Conservation (phyloP, 2,888 invertebrate genomes). For the Troides oblongomaculatus region DNA sequence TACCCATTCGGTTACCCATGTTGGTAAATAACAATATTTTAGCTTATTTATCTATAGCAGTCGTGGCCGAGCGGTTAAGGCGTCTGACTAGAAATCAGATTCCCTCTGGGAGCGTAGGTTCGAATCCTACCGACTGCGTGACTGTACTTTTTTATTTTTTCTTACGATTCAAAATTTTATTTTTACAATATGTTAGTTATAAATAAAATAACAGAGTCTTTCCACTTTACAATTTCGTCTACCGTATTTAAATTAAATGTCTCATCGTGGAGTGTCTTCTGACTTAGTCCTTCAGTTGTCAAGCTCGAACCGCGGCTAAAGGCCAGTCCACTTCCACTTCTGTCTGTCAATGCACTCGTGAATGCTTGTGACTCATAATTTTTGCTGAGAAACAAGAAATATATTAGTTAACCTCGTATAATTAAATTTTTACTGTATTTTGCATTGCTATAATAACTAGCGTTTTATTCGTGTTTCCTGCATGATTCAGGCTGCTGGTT, state of each 20-base stretch:
- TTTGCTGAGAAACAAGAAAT: too few species aligned
- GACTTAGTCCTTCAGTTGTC: too few species aligned
- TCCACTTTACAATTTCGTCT: too few species aligned
- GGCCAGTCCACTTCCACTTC: too few species aligned
- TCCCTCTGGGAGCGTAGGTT: conserved; percentile 95
- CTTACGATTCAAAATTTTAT: conserved; percentile 18
- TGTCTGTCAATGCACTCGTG: too few species aligned
- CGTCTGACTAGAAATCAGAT: conserved; percentile 94
- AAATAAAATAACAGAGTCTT: too few species aligned
- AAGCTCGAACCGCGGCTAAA: too few species aligned
- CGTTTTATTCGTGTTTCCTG: not conserved
- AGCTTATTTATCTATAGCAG: conserved; percentile 66
- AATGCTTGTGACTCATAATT: too few species aligned
- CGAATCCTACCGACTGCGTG: conserved; percentile 92
- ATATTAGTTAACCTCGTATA: too few species aligned
- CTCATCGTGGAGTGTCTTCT: too few species aligned
- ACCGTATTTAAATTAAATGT: too few species aligned
- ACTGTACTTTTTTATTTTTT: conserved; percentile 52
- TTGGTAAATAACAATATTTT: conserved; percentile 2
- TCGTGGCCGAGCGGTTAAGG: conserved; percentile 94
- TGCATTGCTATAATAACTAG: not conserved
- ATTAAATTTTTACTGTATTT: not conserved
- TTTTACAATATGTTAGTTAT: not conserved
- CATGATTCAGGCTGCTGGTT: conserved; percentile 10
- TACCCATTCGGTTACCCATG: not conserved